Evolutionary conservation across 2,888 invertebrate genomes (phyloP).

Genomic region (Tolmerus cingulatus): DNA sequence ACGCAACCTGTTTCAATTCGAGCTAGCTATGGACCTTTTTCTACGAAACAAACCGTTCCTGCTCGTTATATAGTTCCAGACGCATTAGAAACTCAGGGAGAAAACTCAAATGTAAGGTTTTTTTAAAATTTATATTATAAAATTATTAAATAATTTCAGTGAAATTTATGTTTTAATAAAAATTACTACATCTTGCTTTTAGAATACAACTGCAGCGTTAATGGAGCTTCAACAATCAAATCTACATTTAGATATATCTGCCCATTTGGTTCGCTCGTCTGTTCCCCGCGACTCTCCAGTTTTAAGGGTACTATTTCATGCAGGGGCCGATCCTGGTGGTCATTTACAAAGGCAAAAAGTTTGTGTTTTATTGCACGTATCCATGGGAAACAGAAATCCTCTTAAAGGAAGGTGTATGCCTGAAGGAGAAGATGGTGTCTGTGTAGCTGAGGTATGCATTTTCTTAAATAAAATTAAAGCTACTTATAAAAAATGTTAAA

Average conservation of each 20-base stretch:
- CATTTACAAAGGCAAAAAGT: conserved; percentile 80
- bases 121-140: background rate
- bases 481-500: too few species aligned
- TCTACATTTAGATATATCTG: conserved; percentile 87
- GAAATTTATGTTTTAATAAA: background rate
- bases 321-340: conserved; percentile 85
- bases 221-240: conserved; percentile 74
- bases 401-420: conserved; percentile 92
- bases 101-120: conserved; percentile 54
- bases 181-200: conserved; percentile 44
- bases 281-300: conserved; percentile 90
- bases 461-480: background rate
- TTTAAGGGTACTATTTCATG: conserved; percentile 91
- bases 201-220: conserved; percentile 68
- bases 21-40: conserved; percentile 93
- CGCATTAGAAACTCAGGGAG: conserved; percentile 71
- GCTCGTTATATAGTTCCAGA: conserved; percentile 87
- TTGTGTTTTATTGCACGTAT: conserved; percentile 82
- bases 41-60: conserved; percentile 93
- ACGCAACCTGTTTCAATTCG: conserved; percentile 90
- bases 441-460: conserved; percentile 74
- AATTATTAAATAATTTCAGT: background rate
- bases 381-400: conserved; percentile 68
- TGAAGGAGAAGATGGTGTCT: conserved; percentile 91
- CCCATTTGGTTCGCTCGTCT: conserved; percentile 88